Conservation (phyloP, 1,140 invertebrate species). For the Heliothis virescens region DNA sequence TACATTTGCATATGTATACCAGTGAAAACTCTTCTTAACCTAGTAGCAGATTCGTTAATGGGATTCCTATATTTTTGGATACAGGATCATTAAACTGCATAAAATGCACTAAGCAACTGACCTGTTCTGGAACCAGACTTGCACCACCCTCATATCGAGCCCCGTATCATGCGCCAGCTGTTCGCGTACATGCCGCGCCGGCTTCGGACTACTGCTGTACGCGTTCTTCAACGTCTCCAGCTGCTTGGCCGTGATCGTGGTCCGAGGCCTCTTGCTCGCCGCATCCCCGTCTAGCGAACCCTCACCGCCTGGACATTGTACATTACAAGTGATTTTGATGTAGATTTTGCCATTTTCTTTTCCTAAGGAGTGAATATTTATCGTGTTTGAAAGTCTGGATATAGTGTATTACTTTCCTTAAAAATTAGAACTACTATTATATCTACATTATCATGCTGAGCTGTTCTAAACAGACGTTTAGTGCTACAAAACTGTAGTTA, state of each 20-base stretch:
- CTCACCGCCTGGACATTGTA: slow-evolving; percentile 86
- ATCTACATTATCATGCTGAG: not conserved
- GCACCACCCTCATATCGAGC: slow-evolving; percentile 99
- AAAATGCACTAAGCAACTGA: slow-evolving; percentile 73
- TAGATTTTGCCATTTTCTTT: slow-evolving; percentile 45
- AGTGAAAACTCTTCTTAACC: too few relatives aligned
- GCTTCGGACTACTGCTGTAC: slow-evolving; percentile 99
- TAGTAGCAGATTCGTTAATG: too few relatives aligned
- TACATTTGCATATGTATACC: too few relatives aligned
- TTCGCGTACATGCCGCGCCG: slow-evolving; percentile 98
- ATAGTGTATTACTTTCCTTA: too few relatives aligned
- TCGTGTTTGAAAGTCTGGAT: not conserved
- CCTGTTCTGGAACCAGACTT: slow-evolving; percentile 99
- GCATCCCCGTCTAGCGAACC: slow-evolving; percentile 95
- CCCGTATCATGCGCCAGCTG: slow-evolving; percentile 99
- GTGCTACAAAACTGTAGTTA: too few relatives aligned
- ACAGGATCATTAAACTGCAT: not conserved
- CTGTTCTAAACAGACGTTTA: too few relatives aligned
- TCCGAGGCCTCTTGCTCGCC: slow-evolving; percentile 98
- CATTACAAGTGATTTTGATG: slow-evolving; percentile 39
- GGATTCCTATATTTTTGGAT: too few relatives aligned
- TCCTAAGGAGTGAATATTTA: slow-evolving; percentile 28
- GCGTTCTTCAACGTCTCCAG: slow-evolving; percentile 98
- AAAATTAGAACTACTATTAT: not conserved
- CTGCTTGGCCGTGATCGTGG: slow-evolving; percentile 99